Evolutionary conservation across 2,797 vertebrate genomes (phyloP).

Genomic region (Arctocebus calabarensis): DNA sequence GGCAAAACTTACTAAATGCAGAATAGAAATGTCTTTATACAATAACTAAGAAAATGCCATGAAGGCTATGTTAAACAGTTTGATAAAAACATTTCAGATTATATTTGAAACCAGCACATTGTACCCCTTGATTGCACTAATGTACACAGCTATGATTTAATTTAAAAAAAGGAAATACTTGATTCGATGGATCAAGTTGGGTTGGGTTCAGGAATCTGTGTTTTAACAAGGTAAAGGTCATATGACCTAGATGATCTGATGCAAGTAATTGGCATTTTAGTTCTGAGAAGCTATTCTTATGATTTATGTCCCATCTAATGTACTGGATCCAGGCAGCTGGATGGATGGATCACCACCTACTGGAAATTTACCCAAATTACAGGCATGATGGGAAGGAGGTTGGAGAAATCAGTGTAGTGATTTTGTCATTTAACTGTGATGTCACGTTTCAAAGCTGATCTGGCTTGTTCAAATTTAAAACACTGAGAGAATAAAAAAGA

Average conservation of each 20-base stretch:
- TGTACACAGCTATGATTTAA: too few relatives aligned
- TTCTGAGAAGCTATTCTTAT: constrained; percentile 1
- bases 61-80: too few relatives aligned
- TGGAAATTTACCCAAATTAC: constrained; percentile 44
- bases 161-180: not conserved
- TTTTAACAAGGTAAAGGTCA: not conserved
- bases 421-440: constrained; percentile 40
- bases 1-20: too few relatives aligned
- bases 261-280: not conserved
- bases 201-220: not conserved
- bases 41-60: too few relatives aligned
- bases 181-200: not conserved
- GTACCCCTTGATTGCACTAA: too few relatives aligned
- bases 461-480: constrained; percentile 56
- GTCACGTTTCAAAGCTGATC: constrained; percentile 11
- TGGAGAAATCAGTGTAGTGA: not conserved
- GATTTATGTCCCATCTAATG: constrained; percentile 27
- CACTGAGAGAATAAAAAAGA: not conserved
- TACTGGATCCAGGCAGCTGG: not conserved
- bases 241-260: constrained; percentile 1
- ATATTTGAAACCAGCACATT: too few relatives aligned
- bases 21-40: too few relatives aligned
- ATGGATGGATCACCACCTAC: constrained; percentile 27
- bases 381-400: constrained; percentile 15
- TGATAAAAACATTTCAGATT: too few relatives aligned